Percentiles rank a stretch among this genome's conserved stretches.
Conservation (phyloP, 2,797 vertebrate species). For the Tiaroga cobitis region DNA sequence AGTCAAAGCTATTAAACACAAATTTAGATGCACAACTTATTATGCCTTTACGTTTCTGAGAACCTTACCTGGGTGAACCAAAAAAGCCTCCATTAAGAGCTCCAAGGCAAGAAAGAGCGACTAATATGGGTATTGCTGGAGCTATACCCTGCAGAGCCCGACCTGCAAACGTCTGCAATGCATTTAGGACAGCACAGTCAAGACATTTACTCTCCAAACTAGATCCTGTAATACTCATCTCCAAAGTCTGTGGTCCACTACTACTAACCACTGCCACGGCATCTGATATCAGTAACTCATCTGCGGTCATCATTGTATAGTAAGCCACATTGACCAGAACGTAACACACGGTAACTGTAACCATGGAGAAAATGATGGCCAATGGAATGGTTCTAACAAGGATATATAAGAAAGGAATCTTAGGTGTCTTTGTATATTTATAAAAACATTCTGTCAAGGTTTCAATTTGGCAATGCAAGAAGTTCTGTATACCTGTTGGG, state of each 20-base stretch:
- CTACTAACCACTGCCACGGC: constrained; percentile 94
- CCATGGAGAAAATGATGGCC: constrained; percentile 91
- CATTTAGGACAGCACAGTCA: background rate
- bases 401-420: constrained; percentile 34
- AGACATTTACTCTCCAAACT: background rate
- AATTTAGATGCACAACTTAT: background rate
- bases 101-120: constrained; percentile 93
- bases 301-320: constrained; percentile 89
- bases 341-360: constrained; percentile 88
- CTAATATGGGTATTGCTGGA: constrained; percentile 87
- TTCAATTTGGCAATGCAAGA: background rate
- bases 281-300: constrained; percentile 88
- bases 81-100: constrained; percentile 93
- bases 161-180: constrained; percentile 87
- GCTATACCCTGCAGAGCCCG: constrained; percentile 85
- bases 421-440: background rate
- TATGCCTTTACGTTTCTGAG: background rate
- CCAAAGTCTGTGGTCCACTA: background rate
- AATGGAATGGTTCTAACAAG: constrained; percentile 86
- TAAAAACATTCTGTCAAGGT: background rate
- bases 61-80: constrained; percentile 83
- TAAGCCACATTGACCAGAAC: constrained; percentile 93
- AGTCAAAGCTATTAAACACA: background rate
- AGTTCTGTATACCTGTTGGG: constrained; percentile 83
- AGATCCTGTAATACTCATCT: background rate